Evolutionary conservation across 2,797 vertebrate genomes (phyloP), one percentile per base, ranked within the genome.

Genomic region (Enteromius afrohamiltoni): DNA sequence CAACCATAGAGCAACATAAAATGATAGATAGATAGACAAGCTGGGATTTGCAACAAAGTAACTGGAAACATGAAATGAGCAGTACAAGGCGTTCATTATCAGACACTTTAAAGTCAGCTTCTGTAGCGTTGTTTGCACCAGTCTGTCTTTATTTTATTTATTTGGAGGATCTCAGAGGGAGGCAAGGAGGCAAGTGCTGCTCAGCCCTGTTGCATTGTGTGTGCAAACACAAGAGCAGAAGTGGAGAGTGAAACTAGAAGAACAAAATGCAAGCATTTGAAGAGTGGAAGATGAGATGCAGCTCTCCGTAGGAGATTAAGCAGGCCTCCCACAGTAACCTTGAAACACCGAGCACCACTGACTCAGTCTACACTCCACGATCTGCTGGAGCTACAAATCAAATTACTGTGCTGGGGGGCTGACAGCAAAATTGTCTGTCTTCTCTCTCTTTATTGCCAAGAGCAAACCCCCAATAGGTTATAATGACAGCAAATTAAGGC

Each of bases 401-500:
- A 91, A 93, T 91, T 76, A 92, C 88, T 89, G 88, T 88, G 86
- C 89, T 89, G 90, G 86, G 85, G 89, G 89, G 87, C 89, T 91
- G 87, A 89, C 69, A 90, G 91, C 89, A 88, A 91, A 93, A 93
- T 90, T 88, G 92, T 89, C 89, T 91, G 85, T 65, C 86, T 88
- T 90, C 86, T 89, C 68, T 87, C 80, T 89, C 86, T 93, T 92
- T 91, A 93, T 94, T 94, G 91, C 87, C 88, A 90, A 80, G 87
- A 92, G 90, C 91, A 90, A 91, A 90, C 81, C 88, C 81, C 90
- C 91, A 87, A 89, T 90, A 89, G 90, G 89, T 88, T 89, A 85
- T 89, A 89, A 91, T 92, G 91, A 93, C 89, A 87, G 91, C 92
- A 92, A 93, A 92, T 92, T 90, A 91, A 93, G 88, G 88, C 89